Conservation (phyloP, 2,797 vertebrate genomes). For the Amblyopsis hoosieri region DNA sequence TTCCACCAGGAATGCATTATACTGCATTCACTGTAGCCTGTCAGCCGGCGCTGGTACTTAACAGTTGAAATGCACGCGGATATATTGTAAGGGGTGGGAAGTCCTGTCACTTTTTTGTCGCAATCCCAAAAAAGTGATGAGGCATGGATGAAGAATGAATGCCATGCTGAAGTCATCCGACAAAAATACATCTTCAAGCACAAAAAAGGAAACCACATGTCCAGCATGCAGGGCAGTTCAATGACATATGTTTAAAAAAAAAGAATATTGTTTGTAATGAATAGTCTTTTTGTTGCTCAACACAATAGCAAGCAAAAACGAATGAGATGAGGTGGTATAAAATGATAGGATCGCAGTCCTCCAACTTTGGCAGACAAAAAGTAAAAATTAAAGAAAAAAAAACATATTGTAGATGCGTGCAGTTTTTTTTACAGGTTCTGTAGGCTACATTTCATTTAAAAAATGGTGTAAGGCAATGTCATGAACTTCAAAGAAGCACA, state of each 20-base stretch:
- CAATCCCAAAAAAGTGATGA: conserved; percentile 95
- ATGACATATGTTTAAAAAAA: conserved; percentile 85
- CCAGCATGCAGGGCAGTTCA: conserved; percentile 98
- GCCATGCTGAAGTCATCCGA: conserved; percentile 95
- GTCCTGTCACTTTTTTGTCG: conserved; percentile 92
- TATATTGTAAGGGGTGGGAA: conserved; percentile 64
- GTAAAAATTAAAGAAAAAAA: conserved; percentile 11
- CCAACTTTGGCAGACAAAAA: conserved; percentile 82
- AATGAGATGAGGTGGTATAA: conserved; percentile 95
- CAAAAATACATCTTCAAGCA: conserved; percentile 89
- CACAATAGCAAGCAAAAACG: conserved; percentile 89
- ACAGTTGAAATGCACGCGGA: conserved; percentile 80
- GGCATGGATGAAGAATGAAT: conserved; percentile 91
- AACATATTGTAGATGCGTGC: conserved; percentile 78
- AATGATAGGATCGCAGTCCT: conserved; percentile 87
- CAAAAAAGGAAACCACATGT: conserved; percentile 92
- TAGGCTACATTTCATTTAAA: conserved; percentile 71
- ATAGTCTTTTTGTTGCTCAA: conserved; percentile 88
- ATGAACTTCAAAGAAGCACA: conserved; percentile 78
- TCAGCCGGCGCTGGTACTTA: conserved; percentile 85
- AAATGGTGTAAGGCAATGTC: conserved; percentile 69
- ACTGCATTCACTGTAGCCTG: conserved; percentile 81
- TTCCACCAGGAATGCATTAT: conserved; percentile 83
- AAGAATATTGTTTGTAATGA: conserved; percentile 83
- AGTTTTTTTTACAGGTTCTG: conserved; percentile 84